Percentiles rank a stretch among this genome's conserved stretches.
Evolutionary conservation across 2,113 vertebrate species (phyloP).

Genomic region (Thalassoma bifasciatum): DNA sequence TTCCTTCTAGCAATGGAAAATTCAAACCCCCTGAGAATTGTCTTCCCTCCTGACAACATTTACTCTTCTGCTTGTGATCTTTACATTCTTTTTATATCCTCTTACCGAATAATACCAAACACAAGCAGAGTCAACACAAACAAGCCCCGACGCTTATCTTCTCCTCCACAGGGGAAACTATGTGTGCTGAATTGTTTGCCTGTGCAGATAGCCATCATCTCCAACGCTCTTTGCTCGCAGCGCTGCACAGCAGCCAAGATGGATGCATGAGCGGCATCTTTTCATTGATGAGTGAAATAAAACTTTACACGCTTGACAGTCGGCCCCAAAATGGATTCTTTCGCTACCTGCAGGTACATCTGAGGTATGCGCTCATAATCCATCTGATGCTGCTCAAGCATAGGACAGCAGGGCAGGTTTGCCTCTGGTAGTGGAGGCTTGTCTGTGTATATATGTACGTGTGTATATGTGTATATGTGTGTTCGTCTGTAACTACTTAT

Average conservation of each 20-base stretch:
- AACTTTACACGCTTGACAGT: conserved; percentile 58
- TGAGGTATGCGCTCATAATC: conserved; percentile 54
- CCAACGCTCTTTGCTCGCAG: conserved; percentile 33
- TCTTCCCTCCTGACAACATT: not conserved
- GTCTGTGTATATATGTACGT: conserved; percentile 6
- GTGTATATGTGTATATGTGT: too few species aligned
- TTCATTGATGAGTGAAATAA: conserved; percentile 68
- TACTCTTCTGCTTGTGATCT: not conserved
- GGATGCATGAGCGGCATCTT: conserved; percentile 47
- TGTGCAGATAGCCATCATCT: conserved; percentile 57
- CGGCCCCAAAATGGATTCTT: conserved; percentile 61
- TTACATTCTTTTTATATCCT: conserved; percentile 30
- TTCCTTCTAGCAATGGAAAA: too few species aligned
- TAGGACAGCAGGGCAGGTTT: conserved; percentile 47
- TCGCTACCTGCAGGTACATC: conserved; percentile 66
- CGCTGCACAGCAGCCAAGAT: conserved; percentile 34
- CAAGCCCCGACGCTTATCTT: conserved; percentile 30
- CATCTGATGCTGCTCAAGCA: conserved; percentile 58
- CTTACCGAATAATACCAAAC: conserved; percentile 20
- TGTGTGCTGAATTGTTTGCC: conserved; percentile 44
- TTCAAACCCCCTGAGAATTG: not conserved
- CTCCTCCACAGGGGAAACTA: conserved; percentile 22
- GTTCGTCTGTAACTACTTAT: too few species aligned
- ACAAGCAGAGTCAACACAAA: not conserved
- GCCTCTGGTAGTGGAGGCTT: conserved; percentile 58